Evolutionary conservation across 2,888 invertebrate genomes (phyloP), one percentile per base, ranked within the genome.

Genomic region (Hydroisotoma schaefferi): DNA sequence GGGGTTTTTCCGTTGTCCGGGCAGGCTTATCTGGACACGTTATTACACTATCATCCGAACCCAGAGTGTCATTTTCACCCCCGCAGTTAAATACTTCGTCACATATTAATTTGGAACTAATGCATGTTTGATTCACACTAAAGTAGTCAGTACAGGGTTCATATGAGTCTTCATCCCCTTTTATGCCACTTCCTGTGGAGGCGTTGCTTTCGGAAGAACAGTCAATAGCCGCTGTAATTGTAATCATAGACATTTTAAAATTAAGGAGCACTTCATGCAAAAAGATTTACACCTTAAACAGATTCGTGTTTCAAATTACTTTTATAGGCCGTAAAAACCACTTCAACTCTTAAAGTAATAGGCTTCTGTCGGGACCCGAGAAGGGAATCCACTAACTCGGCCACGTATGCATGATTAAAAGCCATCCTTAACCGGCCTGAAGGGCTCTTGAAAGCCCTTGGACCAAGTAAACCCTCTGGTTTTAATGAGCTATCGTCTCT

Each of bases 341-440:
- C 59, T 59, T 63, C 67, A 2, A 61, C 61, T 20, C 46, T 55
- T 10, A 67, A 38, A n/a, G n/a, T n/a, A 18, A 58, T 37, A 2
- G 61, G 63, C 28, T 67, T 67, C 12, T 57, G 63, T 29, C 51
- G 55, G n/a, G 55, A 55, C 28, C 63, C 61, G 27, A 67, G 22
- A 5, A 67, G 37, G 0, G 67, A 61, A 54, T 67, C 61, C 15
- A 67, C 67, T 37, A 67, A 44, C 46, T 67, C 67, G 2, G 67
- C 57, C 1, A 67, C 67, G 29, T 67, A 67, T 6, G 67, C 67
- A 48, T 67, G 67, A 49, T 67, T 67, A 44, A 67, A 67, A 6
- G 61, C 54, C 33, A 67, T 56, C 57, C 59, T 53, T 43, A 67
- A 22, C 47, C 59, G 53, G 33, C 63, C 63, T 23, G 53, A 46